These are phyloP conservation scores for Globodera ellingtonae DNA, from an alignment of 1,140 invertebrate species.

Conservation along the genomic window DNA sequence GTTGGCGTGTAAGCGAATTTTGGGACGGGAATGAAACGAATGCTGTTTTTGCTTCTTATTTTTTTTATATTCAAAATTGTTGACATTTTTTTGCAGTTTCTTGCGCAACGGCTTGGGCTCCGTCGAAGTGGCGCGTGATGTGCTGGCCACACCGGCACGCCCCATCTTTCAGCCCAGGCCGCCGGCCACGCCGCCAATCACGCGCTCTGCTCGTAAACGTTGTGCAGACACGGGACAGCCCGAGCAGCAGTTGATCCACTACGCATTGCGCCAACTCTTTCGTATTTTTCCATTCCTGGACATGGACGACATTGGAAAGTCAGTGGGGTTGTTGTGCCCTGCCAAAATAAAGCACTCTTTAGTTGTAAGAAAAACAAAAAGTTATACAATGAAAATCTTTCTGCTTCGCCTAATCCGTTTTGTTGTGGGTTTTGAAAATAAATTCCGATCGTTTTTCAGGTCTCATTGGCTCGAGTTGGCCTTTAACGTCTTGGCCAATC, in stretches of 20 bases:
- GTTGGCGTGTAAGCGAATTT: constrained; percentile 26
- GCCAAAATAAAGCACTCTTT: neutral
- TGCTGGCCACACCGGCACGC: constrained; percentile 18
- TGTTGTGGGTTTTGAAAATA: no score
- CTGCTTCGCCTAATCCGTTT: no score
- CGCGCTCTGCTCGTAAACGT: neutral
- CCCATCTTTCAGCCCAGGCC: constrained; percentile 1
- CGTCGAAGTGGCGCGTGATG: neutral
- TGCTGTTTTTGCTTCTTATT: neutral
- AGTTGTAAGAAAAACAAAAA: neutral
- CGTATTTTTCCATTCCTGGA: constrained; percentile 29
- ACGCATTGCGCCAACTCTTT: constrained; percentile 18
- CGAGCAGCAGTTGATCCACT: constrained; percentile 22
- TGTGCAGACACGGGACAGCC: constrained; percentile 3
- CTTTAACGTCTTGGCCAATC: constrained; percentile 26
- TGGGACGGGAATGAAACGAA: constrained; percentile 3
- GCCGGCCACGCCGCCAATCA: neutral
- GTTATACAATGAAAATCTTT: neutral
- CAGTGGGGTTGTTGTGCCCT: neutral
- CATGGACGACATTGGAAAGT: constrained; percentile 29
- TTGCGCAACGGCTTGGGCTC: neutral
- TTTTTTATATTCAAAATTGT: neutral
- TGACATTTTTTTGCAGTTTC: neutral
- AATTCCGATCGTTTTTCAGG: constrained; percentile 1
- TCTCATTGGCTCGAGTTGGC: constrained; percentile 27